Conservation (phyloP, 2,797 vertebrate genomes). For the Malacoraja senta region DNA sequence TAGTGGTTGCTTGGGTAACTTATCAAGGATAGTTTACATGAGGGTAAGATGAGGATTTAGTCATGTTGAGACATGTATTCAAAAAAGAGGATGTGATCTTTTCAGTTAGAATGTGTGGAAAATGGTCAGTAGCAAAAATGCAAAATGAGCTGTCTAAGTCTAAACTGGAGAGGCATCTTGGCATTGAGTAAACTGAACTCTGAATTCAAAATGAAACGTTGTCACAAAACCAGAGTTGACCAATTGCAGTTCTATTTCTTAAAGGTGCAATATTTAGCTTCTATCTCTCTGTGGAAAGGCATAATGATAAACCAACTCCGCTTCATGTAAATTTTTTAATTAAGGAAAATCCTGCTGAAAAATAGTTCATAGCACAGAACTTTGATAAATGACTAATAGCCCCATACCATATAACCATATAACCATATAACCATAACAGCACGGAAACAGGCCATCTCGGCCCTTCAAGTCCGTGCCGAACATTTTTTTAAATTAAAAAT, state of each 20-base stretch:
- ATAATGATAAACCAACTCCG: neutral
- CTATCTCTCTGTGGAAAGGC: neutral
- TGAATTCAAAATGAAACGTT: neutral
- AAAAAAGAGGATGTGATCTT: neutral
- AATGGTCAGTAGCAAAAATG: neutral
- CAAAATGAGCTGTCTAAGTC: neutral
- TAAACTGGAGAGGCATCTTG: neutral
- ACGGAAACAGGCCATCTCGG: too few relatives aligned
- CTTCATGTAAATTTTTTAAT: neutral
- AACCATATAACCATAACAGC: too few relatives aligned
- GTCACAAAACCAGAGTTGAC: neutral
- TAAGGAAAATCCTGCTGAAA: neutral
- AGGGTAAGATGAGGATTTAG: neutral
- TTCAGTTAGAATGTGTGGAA: neutral
- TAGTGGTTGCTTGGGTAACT: neutral
- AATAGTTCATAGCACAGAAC: neutral
- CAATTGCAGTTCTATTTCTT: neutral
- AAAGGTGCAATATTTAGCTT: neutral
- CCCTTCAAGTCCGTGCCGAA: too few relatives aligned
- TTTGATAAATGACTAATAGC: neutral
- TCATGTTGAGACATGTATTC: neutral
- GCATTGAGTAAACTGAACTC: neutral
- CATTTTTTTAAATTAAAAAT: too few relatives aligned
- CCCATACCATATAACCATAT: too few relatives aligned
- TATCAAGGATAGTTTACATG: neutral